Percentiles rank a stretch among this genome's conserved stretches.
Conservation (phyloP, 2,113 vertebrate species). For the Hippocampus comes region DNA sequence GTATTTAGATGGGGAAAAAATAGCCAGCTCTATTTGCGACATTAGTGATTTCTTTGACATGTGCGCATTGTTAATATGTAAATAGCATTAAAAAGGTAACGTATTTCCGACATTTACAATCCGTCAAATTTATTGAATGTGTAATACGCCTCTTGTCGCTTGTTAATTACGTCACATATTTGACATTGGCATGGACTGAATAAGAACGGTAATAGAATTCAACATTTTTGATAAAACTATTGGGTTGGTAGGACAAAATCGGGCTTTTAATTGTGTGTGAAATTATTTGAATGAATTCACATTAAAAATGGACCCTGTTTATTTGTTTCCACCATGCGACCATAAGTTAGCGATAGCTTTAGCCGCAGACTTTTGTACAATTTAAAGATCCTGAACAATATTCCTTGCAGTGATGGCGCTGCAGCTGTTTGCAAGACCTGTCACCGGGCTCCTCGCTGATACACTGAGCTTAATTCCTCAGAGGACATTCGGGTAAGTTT, state of each 20-base stretch:
- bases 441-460: slow-evolving; percentile 34
- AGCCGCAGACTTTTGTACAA: slow-evolving; percentile 6
- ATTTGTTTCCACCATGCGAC: background rate
- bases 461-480: slow-evolving; percentile 31
- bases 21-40: too few relatives aligned
- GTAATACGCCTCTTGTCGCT: slow-evolving; percentile 28
- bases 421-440: slow-evolving; percentile 31
- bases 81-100: too few relatives aligned
- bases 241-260: too few relatives aligned
- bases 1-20: background rate
- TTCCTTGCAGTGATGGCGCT: slow-evolving; percentile 49
- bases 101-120: background rate
- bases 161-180: slow-evolving; percentile 31
- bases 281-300: background rate
- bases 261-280: background rate
- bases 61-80: background rate
- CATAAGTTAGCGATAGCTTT: background rate
- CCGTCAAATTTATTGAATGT: background rate
- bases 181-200: slow-evolving; percentile 58
- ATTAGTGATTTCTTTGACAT: background rate
- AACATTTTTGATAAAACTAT: background rate
- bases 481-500: slow-evolving; percentile 68
- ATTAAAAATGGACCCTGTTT: too few relatives aligned
- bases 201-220: slow-evolving; percentile 27
- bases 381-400: background rate